Evolutionary conservation across 2,888 invertebrate genomes (phyloP).

Genomic region (Spialia ferax): DNA sequence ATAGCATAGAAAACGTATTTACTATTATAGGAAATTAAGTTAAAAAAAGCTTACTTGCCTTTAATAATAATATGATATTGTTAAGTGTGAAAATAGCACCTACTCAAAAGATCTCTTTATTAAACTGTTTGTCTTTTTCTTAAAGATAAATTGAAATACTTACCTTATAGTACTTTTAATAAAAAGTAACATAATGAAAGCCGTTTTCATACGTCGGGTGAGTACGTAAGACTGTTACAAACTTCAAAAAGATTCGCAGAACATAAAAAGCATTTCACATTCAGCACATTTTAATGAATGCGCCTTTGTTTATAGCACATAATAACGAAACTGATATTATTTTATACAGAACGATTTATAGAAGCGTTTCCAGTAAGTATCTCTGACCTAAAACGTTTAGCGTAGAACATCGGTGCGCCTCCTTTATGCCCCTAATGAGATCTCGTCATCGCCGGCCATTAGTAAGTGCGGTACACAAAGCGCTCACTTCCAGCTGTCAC

Average conservation of each 20-base stretch:
- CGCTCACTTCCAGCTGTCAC: constrained; percentile 12
- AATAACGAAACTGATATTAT: background rate
- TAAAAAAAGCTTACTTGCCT: too few relatives aligned
- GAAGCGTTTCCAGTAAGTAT: constrained; percentile 7
- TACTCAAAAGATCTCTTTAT: too few relatives aligned
- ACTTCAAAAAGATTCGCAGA: background rate
- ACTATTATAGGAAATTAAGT: too few relatives aligned
- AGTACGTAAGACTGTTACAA: background rate
- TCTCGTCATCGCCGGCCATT: constrained; percentile 32
- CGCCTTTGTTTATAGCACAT: constrained; percentile 7
- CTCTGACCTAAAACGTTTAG: constrained; percentile 30
- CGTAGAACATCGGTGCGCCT: constrained; percentile 24
- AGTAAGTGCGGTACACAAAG: constrained; percentile 11
- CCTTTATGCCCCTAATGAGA: constrained; percentile 36
- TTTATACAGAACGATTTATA: constrained; percentile 13
- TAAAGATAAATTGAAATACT: too few relatives aligned
- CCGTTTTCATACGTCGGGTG: too few relatives aligned
- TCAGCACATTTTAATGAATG: background rate
- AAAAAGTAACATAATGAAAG: too few relatives aligned
- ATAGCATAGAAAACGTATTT: too few relatives aligned
- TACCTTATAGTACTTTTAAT: too few relatives aligned
- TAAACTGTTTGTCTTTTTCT: too few relatives aligned
- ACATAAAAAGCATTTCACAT: background rate
- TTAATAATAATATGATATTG: too few relatives aligned
- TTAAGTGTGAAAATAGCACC: too few relatives aligned